Conservation (phyloP, 1,140 invertebrate species). For the honey bee (Apis mellifera) region DNA sequence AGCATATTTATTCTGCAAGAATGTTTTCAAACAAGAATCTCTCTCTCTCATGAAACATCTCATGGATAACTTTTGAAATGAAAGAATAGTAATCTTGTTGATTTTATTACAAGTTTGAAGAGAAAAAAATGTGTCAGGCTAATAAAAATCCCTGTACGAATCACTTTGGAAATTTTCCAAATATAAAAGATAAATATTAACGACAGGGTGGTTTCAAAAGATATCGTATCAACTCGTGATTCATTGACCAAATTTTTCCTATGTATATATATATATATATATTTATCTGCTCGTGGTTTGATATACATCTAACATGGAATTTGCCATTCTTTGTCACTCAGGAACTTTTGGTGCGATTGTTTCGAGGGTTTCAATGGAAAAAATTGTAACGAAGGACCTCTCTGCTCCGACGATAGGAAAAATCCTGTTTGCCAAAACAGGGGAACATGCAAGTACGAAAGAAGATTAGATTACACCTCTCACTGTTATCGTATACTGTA, state of each 20-base stretch:
- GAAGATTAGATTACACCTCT: no score
- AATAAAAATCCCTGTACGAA: no score
- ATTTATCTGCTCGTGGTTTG: neutral
- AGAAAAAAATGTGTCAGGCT: no score
- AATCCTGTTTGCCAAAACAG: conserved; percentile 88
- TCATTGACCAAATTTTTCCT: conserved; percentile 27
- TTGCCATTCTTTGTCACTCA: conserved; percentile 62
- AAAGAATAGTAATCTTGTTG: no score
- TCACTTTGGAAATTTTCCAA: conserved; percentile 26
- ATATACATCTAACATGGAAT: neutral
- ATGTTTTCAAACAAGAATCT: no score
- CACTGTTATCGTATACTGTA: no score
- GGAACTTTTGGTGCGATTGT: conserved; percentile 87
- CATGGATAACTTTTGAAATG: no score
- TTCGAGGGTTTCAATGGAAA: conserved; percentile 87
- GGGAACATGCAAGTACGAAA: conserved; percentile 90
- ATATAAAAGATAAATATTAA: neutral
- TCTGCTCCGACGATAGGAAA: conserved; percentile 84
- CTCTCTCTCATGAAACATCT: no score
- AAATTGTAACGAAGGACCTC: conserved; percentile 87
- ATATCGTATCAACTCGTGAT: conserved; percentile 29
- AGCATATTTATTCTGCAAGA: no score
- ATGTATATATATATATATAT: neutral
- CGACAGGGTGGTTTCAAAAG: neutral
- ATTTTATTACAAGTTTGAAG: no score